Percentiles rank a stretch among this genome's conserved stretches.
phyloP scores from a whole-genome alignment of 2,797 vertebrate species.

The Acanthiza pusilla region DNA sequence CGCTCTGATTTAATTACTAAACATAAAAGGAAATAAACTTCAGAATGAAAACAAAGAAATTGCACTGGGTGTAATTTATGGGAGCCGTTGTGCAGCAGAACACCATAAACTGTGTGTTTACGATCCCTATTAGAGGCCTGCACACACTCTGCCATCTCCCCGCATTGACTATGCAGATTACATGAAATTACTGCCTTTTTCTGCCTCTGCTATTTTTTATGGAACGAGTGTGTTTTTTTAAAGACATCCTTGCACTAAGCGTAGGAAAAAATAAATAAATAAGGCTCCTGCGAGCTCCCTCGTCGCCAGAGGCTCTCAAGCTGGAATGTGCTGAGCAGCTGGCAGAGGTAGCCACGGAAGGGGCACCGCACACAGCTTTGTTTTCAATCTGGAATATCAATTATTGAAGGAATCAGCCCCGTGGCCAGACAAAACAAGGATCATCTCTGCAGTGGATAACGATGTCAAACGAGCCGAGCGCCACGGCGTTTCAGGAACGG shows the following conservation, averaged over 20 bases:
- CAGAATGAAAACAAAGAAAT: neutral
- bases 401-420: neutral
- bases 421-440: neutral
- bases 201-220: neutral
- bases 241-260: neutral
- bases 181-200: neutral
- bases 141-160: neutral
- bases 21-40: conserved; percentile 11
- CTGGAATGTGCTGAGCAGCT: neutral
- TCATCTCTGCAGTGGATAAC: neutral
- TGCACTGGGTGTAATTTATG: neutral
- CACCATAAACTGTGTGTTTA: neutral
- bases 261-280: neutral
- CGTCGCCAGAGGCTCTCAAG: neutral
- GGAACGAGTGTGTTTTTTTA: neutral
- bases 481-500: neutral
- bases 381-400: neutral
- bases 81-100: neutral
- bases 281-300: neutral
- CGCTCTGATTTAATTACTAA: neutral
- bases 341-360: neutral
- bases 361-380: neutral
- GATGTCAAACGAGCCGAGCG: neutral
- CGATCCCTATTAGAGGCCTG: neutral
- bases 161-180: neutral